A percentile compares a stretch with the other conserved stretches of the same genome.
phyloP scores from a whole-genome alignment of 1,140 invertebrate species.

The Scaptomyza graminum region DNA sequence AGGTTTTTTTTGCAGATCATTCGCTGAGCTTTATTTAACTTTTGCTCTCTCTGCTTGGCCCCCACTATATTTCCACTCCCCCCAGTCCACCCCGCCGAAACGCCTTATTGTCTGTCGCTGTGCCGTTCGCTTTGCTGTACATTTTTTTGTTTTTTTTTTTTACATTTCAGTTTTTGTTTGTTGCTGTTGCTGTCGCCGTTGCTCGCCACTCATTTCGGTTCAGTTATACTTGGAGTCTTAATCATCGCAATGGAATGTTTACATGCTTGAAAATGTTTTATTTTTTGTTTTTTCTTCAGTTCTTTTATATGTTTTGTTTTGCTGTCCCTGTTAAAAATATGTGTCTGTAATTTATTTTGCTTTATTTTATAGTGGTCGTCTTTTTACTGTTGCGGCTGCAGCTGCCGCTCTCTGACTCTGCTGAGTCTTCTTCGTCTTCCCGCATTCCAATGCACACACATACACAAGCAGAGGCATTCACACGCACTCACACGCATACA shows the following conservation, averaged over 20 bases:
- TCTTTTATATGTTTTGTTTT: constrained; percentile 43
- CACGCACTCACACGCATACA: constrained; percentile 21
- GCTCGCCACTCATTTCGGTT: constrained; percentile 55
- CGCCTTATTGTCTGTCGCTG: constrained; percentile 26
- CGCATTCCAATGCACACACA: constrained; percentile 70
- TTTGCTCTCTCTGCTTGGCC: constrained; percentile 67
- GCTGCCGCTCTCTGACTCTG: constrained; percentile 13
- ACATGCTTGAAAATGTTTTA: constrained; percentile 64
- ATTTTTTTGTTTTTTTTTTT: constrained; percentile 43
- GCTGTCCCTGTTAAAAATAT: constrained; percentile 57
- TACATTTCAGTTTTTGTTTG: constrained; percentile 73
- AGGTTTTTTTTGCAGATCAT: constrained; percentile 70
- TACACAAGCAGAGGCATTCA: constrained; percentile 9
- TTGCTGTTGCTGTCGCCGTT: constrained; percentile 52
- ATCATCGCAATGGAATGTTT: constrained; percentile 83
- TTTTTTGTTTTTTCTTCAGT: constrained; percentile 47
- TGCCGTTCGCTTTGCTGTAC: constrained; percentile 57
- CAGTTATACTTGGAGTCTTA: constrained; percentile 83
- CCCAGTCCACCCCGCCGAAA: background rate
- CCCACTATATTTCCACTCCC: constrained; percentile 26
- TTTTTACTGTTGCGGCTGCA: constrained; percentile 23
- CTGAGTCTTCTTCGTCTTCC: constrained; percentile 36
- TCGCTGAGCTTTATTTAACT: constrained; percentile 80
- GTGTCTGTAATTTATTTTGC: constrained; percentile 76
- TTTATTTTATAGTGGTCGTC: constrained; percentile 48